These are phyloP conservation scores for Mylabris sibirica DNA, from an alignment of 2,888 invertebrate species.

Conservation along the genomic window DNA sequence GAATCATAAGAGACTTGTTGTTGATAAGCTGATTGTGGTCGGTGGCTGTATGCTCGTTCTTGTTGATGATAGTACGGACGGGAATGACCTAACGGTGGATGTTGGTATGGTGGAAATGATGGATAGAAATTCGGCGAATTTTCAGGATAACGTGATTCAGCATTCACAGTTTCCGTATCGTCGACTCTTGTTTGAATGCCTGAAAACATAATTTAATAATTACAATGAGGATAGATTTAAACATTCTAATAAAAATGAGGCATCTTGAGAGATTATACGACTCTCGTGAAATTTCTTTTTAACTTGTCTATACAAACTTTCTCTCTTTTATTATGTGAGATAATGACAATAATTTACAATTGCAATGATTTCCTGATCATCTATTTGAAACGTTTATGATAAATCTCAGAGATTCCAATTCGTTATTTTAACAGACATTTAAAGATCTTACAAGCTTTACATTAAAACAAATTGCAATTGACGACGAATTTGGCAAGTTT, in stretches of 20 bases:
- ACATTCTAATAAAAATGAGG: background rate
- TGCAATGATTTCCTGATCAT: background rate
- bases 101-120: conserved; percentile 66
- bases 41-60: conserved; percentile 70
- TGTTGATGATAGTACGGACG: conserved; percentile 68
- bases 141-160: conserved; percentile 32
- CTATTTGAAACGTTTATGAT: background rate
- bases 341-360: background rate
- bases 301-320: background rate
- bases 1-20: conserved; percentile 51
- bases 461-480: background rate
- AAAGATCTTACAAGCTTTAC: background rate
- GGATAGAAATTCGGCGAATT: conserved; percentile 74
- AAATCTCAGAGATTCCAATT: background rate
- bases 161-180: conserved; percentile 22
- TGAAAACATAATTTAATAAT: background rate
- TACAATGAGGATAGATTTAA: background rate
- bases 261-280: background rate
- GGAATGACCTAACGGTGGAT: conserved; percentile 70
- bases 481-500: conserved; percentile 6
- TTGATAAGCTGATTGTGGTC: conserved; percentile 60
- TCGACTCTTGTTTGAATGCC: conserved; percentile 22
- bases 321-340: background rate
- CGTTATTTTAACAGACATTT: background rate
- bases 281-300: background rate